Base-by-base conservation (phyloP, 2,888 invertebrate genomes). In the Lepidocyrtoides sp. region DNA sequence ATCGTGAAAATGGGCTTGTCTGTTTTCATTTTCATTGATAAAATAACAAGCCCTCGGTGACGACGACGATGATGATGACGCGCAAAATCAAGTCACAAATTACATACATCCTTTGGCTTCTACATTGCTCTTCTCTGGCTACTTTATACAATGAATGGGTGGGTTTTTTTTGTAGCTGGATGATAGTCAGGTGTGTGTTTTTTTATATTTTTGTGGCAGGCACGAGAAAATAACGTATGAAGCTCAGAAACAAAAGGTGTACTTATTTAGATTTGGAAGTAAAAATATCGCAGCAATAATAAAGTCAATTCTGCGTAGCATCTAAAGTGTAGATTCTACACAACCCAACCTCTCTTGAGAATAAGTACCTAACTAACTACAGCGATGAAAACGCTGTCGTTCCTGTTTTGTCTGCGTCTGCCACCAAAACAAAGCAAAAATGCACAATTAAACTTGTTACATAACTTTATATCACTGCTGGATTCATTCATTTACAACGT, bases 11-110 rank as follows among this genome's bases (percentile, higher is more conserved):
- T 91, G 92, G 93, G 92, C 93, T 93, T 92, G 92, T 84, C 90
- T 89, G 87, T 87, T 93, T 90, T 93, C 92, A 91, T 92, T 93
- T 93, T 93, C 92, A 93, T 93, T 93, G 92, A 93, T 92, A 91
- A 86, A 90, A 90, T 85, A 90, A 79, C 89, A 89, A 89, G 85
- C 54, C 79, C 44, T 75, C 12, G 44, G 36, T 14, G 85, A 77
- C 36, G 36, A 86, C 29, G 32, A 69, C 17, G 69, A 84, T 66
- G 75, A 83, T 63, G 79, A 90, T 90, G 90, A 90, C 79, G 90
- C 51, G 84, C 77, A 79, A 79, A 85, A 69, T 85, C 79, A 69
- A 89, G 69, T 69, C 69, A 41, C 69, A 86, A 57, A 69, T 36
- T 75, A 86, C 36, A 75, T 23, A 7, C 17, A n/a, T 54, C 17